phyloP scores from a whole-genome alignment of 1,140 invertebrate species.

The Penaeus japonicus region DNA sequence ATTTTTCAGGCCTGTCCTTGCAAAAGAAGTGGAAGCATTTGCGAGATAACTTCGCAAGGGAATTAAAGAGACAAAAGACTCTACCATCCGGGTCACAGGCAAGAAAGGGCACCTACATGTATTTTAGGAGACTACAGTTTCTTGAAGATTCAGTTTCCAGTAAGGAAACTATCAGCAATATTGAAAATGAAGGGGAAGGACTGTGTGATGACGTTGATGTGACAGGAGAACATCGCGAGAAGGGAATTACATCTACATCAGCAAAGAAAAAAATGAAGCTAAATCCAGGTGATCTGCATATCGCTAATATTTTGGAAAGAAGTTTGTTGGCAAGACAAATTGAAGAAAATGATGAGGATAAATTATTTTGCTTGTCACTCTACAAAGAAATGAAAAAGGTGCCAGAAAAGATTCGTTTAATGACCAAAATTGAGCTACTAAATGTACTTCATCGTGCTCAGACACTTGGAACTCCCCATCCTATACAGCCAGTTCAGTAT shows the following conservation, averaged over 20 bases:
- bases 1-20: background rate
- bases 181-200: background rate
- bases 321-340: background rate
- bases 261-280: background rate
- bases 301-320: conserved; percentile 17
- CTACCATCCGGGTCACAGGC: conserved; percentile 10
- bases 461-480: background rate
- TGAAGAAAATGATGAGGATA: conserved; percentile 31
- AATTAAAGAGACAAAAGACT: conserved; percentile 27
- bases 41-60: conserved; percentile 11
- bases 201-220: background rate
- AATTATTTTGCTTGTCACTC: conserved; percentile 25
- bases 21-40: conserved; percentile 40
- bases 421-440: conserved; percentile 21
- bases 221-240: background rate
- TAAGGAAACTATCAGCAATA: conserved; percentile 9
- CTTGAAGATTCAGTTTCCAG: background rate
- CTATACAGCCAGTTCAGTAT: background rate
- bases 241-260: background rate
- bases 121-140: conserved; percentile 26
- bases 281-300: conserved; percentile 20
- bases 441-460: conserved; percentile 32
- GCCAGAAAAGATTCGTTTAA: conserved; percentile 3
- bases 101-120: background rate
- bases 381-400: conserved; percentile 26